A percentile compares a stretch with the other conserved stretches of the same genome.
Conservation (phyloP, 2,888 invertebrate species). For the Trichopoda pennipes region DNA sequence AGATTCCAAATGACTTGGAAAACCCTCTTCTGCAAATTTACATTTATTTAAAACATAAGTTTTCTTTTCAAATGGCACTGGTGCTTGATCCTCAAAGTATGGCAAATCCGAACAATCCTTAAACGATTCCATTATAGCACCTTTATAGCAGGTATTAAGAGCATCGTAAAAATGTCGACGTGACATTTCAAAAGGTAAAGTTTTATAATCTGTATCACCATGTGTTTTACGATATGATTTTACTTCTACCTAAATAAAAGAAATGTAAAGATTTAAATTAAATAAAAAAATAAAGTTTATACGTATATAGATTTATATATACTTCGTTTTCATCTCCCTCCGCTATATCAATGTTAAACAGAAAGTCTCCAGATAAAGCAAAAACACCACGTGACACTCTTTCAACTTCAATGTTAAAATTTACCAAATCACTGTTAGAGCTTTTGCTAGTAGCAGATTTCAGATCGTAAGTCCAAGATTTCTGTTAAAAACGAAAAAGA, state of each 20-base stretch:
- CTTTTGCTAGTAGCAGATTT: constrained; percentile 9
- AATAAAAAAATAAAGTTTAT: not conserved
- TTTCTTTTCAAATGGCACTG: constrained; percentile 57
- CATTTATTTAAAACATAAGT: constrained; percentile 56
- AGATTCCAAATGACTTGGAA: constrained; percentile 63
- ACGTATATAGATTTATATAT: not conserved
- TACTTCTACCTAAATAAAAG: constrained; percentile 49
- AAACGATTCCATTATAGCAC: constrained; percentile 59
- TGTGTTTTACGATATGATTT: constrained; percentile 65
- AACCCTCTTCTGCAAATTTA: constrained; percentile 51
- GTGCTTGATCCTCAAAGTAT: constrained; percentile 36
- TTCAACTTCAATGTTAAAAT: constrained; percentile 8
- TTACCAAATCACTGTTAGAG: constrained; percentile 7
- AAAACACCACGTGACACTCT: constrained; percentile 38
- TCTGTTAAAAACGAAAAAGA: constrained; percentile 10
- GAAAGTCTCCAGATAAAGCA: constrained; percentile 32
- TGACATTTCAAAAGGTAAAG: constrained; percentile 57
- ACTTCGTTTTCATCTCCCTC: constrained; percentile 34
- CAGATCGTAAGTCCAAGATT: constrained; percentile 47
- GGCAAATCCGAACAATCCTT: constrained; percentile 69
- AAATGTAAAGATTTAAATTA: too few species aligned
- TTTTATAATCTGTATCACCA: constrained; percentile 57
- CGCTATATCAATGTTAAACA: constrained; percentile 3
- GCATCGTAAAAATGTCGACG: constrained; percentile 55
- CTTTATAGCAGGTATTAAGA: constrained; percentile 60